phyloP scores from a whole-genome alignment of 2,888 invertebrate species.

The Scaptomyza reducta region DNA sequence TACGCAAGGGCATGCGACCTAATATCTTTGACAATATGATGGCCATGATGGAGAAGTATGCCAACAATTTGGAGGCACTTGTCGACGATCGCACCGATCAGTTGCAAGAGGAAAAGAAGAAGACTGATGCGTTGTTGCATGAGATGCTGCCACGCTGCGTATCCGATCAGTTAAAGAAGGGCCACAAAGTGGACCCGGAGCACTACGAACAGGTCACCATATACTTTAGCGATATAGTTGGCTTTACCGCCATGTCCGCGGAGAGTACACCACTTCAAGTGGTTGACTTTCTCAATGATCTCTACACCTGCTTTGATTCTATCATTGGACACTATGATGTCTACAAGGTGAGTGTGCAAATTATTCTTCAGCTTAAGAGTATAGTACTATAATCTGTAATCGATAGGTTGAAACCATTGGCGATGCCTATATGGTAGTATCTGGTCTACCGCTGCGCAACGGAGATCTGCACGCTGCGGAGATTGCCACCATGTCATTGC shows the following conservation, averaged over 20 bases:
- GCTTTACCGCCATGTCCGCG: constrained; percentile 96
- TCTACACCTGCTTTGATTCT: constrained; percentile 97
- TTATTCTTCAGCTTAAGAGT: rapidly evolving
- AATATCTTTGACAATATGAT: constrained; percentile 99
- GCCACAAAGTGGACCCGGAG: constrained; percentile 95
- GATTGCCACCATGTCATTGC: constrained; percentile 96
- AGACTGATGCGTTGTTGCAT: constrained; percentile 94
- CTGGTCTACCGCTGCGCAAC: constrained; percentile 94
- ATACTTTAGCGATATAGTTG: constrained; percentile 97
- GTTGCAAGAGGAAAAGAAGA: constrained; percentile 97
- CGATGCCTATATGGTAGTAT: constrained; percentile 96
- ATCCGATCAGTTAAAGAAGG: constrained; percentile 96
- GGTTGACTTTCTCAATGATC: constrained; percentile 95
- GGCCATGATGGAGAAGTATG: constrained; percentile 98
- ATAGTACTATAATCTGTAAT: not conserved
- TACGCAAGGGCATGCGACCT: constrained; percentile 96
- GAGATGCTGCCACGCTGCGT: constrained; percentile 95
- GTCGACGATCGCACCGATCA: constrained; percentile 97
- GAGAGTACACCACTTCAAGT: constrained; percentile 96
- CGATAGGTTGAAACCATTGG: constrained; percentile 91
- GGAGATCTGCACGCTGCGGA: constrained; percentile 96
- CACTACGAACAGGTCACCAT: constrained; percentile 94
- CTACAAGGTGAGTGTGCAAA: constrained; percentile 88
- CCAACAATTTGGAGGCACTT: constrained; percentile 95
- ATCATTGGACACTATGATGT: constrained; percentile 96